Evolutionary conservation across 2,113 vertebrate species (phyloP).

Genomic region (Clarias magur): DNA sequence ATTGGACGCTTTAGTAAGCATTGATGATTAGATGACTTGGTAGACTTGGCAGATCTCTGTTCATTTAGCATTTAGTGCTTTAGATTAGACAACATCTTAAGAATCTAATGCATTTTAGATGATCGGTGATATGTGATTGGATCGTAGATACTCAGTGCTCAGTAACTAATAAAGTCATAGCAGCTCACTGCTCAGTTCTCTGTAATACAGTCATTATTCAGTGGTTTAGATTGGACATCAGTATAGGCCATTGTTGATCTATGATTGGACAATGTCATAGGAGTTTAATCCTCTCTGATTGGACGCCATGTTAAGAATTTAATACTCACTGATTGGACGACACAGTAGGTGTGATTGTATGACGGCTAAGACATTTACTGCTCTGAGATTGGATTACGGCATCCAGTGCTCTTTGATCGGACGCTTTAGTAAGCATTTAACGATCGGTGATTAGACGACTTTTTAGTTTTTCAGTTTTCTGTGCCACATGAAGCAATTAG

Average conservation of each 20-base stretch:
- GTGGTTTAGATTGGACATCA: background rate
- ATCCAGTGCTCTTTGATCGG: background rate
- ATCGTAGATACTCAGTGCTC: background rate
- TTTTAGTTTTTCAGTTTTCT: too few relatives aligned
- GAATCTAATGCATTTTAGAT: background rate
- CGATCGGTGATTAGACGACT: too few relatives aligned
- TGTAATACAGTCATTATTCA: background rate
- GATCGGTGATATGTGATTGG: background rate
- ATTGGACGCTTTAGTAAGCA: too few relatives aligned
- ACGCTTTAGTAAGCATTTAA: too few relatives aligned
- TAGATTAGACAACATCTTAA: too few relatives aligned
- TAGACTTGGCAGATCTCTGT: too few relatives aligned
- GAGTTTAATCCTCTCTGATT: background rate
- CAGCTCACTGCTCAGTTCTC: background rate
- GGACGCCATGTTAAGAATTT: too few relatives aligned
- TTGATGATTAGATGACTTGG: too few relatives aligned
- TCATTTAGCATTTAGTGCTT: too few relatives aligned
- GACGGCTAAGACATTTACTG: too few relatives aligned
- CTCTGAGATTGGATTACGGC: background rate
- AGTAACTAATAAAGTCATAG: too few relatives aligned
- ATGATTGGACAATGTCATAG: background rate
- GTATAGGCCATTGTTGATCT: background rate
- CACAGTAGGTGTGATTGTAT: background rate
- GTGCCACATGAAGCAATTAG: too few relatives aligned
- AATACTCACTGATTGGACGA: background rate